These are phyloP conservation scores for Lophochroa leadbeateri DNA, from an alignment of 2,113 vertebrate genomes.

Conservation along the genomic window DNA sequence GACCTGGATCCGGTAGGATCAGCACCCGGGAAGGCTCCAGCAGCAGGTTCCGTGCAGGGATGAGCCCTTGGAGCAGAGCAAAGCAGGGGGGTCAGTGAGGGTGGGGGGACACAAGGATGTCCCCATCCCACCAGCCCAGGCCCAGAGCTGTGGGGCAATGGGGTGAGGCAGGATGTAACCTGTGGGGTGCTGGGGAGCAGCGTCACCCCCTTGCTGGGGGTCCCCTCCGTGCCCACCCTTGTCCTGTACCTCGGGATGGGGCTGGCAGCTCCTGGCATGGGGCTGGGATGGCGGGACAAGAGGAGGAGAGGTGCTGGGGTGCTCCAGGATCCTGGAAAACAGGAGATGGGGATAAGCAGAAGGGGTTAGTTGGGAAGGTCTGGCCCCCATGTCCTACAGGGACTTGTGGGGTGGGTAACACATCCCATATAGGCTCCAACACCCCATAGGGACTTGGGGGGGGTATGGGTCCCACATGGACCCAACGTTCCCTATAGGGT, in stretches of 20 bases:
- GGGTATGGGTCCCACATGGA: neutral
- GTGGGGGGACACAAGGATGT: neutral
- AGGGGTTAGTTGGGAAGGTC: neutral
- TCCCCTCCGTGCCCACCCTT: neutral
- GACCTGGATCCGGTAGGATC: neutral
- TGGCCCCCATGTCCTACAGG: too few species aligned
- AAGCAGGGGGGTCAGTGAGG: neutral
- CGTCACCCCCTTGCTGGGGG: neutral
- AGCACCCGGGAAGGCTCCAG: neutral
- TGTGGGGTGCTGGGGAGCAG: neutral
- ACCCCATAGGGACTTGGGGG: too few species aligned
- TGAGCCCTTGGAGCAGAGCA: neutral
- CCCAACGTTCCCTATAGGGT: neutral
- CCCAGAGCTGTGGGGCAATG: neutral
- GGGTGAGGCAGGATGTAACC: neutral
- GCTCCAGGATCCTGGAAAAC: neutral
- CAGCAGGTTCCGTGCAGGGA: neutral
- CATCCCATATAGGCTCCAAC: too few species aligned
- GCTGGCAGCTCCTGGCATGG: neutral
- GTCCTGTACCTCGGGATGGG: neutral
- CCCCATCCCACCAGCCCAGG: too few species aligned
- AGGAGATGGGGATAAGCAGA: neutral
- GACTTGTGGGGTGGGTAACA: too few species aligned
- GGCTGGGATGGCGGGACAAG: too few species aligned
- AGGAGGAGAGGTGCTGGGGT: neutral